Evolutionary conservation across 2,113 vertebrate species (phyloP).

Genomic region (Haemorhous mexicanus): DNA sequence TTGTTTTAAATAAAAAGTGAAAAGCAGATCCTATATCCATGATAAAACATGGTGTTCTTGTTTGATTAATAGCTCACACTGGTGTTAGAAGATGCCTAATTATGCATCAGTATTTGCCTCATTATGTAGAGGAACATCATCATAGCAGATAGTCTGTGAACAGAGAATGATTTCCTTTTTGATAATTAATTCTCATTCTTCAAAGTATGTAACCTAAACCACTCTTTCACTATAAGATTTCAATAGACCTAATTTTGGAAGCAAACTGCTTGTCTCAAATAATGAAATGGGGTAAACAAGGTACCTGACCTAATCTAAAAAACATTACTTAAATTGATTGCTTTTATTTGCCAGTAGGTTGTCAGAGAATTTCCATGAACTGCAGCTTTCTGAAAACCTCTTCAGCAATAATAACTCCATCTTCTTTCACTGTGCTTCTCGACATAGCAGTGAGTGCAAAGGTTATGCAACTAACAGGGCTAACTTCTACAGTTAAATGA

Average conservation of each 20-base stretch:
- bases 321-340: background rate
- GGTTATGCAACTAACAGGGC: background rate
- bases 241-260: background rate
- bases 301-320: slow-evolving; percentile 7
- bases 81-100: slow-evolving; percentile 68
- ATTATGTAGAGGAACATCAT: slow-evolving; percentile 53
- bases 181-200: slow-evolving; percentile 30
- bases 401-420: background rate
- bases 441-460: background rate
- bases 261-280: slow-evolving; percentile 3
- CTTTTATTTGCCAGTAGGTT: background rate
- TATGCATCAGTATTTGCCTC: slow-evolving; percentile 61
- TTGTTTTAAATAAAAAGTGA: slow-evolving; percentile 34
- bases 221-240: background rate
- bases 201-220: background rate
- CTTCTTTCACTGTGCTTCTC: background rate
- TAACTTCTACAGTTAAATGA: background rate
- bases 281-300: background rate
- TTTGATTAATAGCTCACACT: slow-evolving; percentile 63
- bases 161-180: slow-evolving; percentile 24
- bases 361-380: background rate
- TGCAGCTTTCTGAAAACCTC: background rate
- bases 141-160: slow-evolving; percentile 50
- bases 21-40: slow-evolving; percentile 27
- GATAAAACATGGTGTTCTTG: slow-evolving; percentile 19